Evolutionary conservation across 37 sponge, comb jelly and placozoan genomes (phyloP), one percentile per base, ranked within the genome.

Genomic region (Cliona cf. orientalis): DNA sequence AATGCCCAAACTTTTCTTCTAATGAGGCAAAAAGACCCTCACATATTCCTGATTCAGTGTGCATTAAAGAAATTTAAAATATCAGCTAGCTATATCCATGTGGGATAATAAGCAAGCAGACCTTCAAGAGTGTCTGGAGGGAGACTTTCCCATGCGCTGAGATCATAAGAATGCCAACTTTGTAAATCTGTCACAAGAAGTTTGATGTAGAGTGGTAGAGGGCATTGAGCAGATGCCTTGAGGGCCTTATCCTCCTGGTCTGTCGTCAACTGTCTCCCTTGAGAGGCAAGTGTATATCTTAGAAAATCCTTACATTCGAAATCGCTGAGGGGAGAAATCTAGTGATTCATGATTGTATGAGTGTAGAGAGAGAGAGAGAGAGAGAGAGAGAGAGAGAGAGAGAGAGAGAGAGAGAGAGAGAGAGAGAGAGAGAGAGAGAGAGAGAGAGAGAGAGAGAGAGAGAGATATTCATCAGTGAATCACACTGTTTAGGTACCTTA

Each of bases 151-250:
- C 46, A 29, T 43, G 3, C 44, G 46, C 46, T 5, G 14, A 2
- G 46, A 32, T 31, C 21, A 64, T 65, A 87, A 31, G 87, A 90
- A 3, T 60, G 46, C 91, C 91, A 90, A 7, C 42, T 1, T 7
- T 12, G 11, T 26, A 81, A 29, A 11, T 78, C 74, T 31, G 26
- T 69, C 57, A 62, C 12, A 12, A 81, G 23, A 42, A 93, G 65
- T 33, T 74, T 44, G 37, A 93, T 40, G 64, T 78, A 93, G 34
- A 90, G 65, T 4, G 92, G 87, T 5, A 77, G 49, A 4, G 88
- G 83, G 44, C 80, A 91, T 64, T 46, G 63, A 1, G 36, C 43
- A 17, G 83, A 22, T 21, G 67, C 65, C 32, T 56, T 31, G 32
- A 86, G 4, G 42, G 69, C 87, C 0, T 57, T 56, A 0, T 67